Evolutionary conservation across 2,797 vertebrate species (phyloP).

Genomic region (Xyrichtys novacula): DNA sequence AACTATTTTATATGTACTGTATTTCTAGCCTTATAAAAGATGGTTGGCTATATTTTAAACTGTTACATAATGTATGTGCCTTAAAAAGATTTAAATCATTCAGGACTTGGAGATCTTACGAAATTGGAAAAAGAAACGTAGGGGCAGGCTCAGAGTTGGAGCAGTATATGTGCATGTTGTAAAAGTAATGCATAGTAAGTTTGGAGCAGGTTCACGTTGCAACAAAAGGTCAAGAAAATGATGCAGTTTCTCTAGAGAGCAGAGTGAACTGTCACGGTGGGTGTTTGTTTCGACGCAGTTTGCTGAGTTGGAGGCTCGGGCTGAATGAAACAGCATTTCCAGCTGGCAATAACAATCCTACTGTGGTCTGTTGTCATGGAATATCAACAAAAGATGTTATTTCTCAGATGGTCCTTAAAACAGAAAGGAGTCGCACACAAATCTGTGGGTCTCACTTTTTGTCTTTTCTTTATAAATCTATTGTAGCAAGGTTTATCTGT

Average conservation of each 20-base stretch:
- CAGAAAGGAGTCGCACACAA: slow-evolving; percentile 59
- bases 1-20: slow-evolving; percentile 70
- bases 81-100: slow-evolving; percentile 58
- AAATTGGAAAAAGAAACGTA: slow-evolving; percentile 47
- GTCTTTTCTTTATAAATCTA: slow-evolving; percentile 53
- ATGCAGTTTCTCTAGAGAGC: slow-evolving; percentile 62
- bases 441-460: slow-evolving; percentile 73
- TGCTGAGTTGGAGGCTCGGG: slow-evolving; percentile 60
- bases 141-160: slow-evolving; percentile 47
- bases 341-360: slow-evolving; percentile 78
- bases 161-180: slow-evolving; percentile 57
- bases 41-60: slow-evolving; percentile 71
- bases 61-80: slow-evolving; percentile 69
- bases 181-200: slow-evolving; percentile 60
- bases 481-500: slow-evolving; percentile 67
- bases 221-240: slow-evolving; percentile 61
- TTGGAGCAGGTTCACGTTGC: slow-evolving; percentile 71
- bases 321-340: slow-evolving; percentile 72
- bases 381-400: slow-evolving; percentile 79
- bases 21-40: slow-evolving; percentile 68
- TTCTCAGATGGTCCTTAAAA: slow-evolving; percentile 64
- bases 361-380: slow-evolving; percentile 79
- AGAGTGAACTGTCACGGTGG: slow-evolving; percentile 67
- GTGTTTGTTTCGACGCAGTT: slow-evolving; percentile 65
- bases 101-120: slow-evolving; percentile 41